Conservation (phyloP, 2,888 invertebrate genomes). For the Euplexia lucipara region DNA sequence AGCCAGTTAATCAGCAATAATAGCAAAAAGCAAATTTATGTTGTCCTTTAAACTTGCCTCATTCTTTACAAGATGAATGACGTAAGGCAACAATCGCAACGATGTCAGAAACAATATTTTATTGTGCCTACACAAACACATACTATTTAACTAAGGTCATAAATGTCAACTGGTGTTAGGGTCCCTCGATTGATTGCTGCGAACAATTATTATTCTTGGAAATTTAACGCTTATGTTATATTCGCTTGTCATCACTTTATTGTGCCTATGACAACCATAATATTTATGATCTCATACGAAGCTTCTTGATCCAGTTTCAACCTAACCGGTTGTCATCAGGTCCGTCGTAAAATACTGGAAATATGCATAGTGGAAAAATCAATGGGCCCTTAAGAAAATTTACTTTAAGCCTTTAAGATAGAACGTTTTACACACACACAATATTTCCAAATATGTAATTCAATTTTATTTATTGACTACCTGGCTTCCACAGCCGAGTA, state of each 20-base stretch:
- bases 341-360: background rate
- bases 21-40: conserved; percentile 21
- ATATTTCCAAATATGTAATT: too few relatives aligned
- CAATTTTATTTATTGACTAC: too few relatives aligned
- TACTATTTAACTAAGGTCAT: conserved; percentile 35
- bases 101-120: conserved; percentile 29
- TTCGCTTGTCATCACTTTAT: conserved; percentile 28
- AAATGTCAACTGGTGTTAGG: conserved; percentile 36
- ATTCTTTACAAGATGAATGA: conserved; percentile 39
- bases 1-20: too few relatives aligned
- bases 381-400: too few relatives aligned
- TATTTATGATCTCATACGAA: conserved; percentile 23
- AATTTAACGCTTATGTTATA: conserved; percentile 13
- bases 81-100: conserved; percentile 43
- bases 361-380: conserved; percentile 2
- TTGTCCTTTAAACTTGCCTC: conserved; percentile 25
- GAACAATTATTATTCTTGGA: conserved; percentile 37
- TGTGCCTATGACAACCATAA: conserved; percentile 3
- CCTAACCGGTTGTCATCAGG: background rate
- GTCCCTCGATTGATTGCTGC: conserved; percentile 32
- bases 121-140: conserved; percentile 23
- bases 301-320: background rate
- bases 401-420: too few relatives aligned
- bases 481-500: too few relatives aligned
- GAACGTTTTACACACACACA: too few relatives aligned